Percentiles rank a stretch among this genome's conserved stretches.
Conservation (phyloP, 1,140 invertebrate species). For the Aphaenogaster rudis region DNA sequence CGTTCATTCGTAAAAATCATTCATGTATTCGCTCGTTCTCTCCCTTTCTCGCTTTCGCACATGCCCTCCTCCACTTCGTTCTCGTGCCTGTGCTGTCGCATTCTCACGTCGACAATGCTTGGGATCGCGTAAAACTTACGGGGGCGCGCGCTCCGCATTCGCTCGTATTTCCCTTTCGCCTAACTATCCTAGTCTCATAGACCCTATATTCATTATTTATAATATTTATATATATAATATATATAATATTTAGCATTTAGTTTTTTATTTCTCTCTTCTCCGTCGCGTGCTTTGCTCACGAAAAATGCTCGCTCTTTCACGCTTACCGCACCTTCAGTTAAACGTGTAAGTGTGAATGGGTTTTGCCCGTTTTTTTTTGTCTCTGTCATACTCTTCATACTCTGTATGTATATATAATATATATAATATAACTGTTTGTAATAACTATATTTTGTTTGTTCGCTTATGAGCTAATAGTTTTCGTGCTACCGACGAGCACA, state of each 20-base stretch:
- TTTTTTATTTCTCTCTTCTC: slow-evolving; percentile 81
- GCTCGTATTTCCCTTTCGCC: slow-evolving; percentile 80
- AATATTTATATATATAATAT: slow-evolving; percentile 85
- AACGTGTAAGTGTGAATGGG: slow-evolving; percentile 67
- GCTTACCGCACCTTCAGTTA: slow-evolving; percentile 56
- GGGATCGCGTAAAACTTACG: slow-evolving; percentile 59
- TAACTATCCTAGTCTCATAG: slow-evolving; percentile 87
- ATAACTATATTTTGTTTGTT: slow-evolving; percentile 87
- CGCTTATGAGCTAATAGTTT: slow-evolving; percentile 87
- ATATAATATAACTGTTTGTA: slow-evolving; percentile 87
- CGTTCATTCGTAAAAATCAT: slow-evolving; percentile 66
- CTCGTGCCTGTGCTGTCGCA: slow-evolving; percentile 30
- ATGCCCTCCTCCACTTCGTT: background rate
- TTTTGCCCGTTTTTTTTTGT: slow-evolving; percentile 61
- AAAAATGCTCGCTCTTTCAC: slow-evolving; percentile 69
- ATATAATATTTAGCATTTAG: slow-evolving; percentile 86
- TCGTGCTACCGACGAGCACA: slow-evolving; percentile 86
- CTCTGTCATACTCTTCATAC: slow-evolving; percentile 80
- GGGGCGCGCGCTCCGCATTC: slow-evolving; percentile 68
- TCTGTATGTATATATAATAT: slow-evolving; percentile 87
- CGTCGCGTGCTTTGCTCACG: slow-evolving; percentile 72
- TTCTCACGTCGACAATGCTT: slow-evolving; percentile 62
- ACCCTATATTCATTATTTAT: slow-evolving; percentile 87
- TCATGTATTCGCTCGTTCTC: slow-evolving; percentile 7
- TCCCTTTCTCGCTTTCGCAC: slow-evolving; percentile 53